These are phyloP conservation scores for Temnothorax nylanderi DNA, from an alignment of 1,140 invertebrate genomes.

Conservation along the genomic window DNA sequence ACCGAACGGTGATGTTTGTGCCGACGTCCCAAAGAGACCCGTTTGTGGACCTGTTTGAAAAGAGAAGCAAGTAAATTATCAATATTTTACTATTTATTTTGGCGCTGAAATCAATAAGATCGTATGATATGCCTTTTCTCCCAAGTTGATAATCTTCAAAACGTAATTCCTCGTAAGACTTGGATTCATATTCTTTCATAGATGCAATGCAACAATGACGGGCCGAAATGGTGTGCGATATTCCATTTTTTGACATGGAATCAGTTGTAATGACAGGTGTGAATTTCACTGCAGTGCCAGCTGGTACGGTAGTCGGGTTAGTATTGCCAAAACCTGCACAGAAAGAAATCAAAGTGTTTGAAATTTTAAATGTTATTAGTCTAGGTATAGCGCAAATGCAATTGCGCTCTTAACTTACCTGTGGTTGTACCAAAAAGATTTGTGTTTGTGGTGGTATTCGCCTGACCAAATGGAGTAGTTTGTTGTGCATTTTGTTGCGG, in stretches of 20 bases:
- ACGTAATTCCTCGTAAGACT: conserved; percentile 97
- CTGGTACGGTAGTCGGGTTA: conserved; percentile 79
- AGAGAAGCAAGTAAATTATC: background rate
- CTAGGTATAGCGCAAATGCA: background rate
- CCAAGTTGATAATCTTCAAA: conserved; percentile 97
- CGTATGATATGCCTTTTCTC: conserved; percentile 89
- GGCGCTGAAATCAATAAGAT: background rate
- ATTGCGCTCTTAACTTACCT: conserved; percentile 75
- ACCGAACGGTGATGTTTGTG: conserved; percentile 85
- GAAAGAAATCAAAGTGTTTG: conserved; percentile 18
- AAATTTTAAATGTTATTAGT: background rate
- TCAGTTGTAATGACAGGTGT: conserved; percentile 94
- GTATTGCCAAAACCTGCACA: conserved; percentile 86
- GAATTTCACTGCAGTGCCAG: conserved; percentile 94
- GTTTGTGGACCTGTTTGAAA: conserved; percentile 79
- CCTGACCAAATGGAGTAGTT: conserved; percentile 88
- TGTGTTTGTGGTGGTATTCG: conserved; percentile 85
- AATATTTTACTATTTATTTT: background rate
- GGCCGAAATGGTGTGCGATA: conserved; percentile 93
- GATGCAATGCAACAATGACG: conserved; percentile 98
- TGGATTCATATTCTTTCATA: conserved; percentile 99
- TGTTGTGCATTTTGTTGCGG: conserved; percentile 82
- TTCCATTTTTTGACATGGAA: conserved; percentile 95
- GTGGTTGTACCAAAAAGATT: conserved; percentile 87
- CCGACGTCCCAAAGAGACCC: conserved; percentile 86